These are phyloP conservation scores for Tetropium fuscum DNA, from an alignment of 2,888 invertebrate genomes.

Conservation along the genomic window DNA sequence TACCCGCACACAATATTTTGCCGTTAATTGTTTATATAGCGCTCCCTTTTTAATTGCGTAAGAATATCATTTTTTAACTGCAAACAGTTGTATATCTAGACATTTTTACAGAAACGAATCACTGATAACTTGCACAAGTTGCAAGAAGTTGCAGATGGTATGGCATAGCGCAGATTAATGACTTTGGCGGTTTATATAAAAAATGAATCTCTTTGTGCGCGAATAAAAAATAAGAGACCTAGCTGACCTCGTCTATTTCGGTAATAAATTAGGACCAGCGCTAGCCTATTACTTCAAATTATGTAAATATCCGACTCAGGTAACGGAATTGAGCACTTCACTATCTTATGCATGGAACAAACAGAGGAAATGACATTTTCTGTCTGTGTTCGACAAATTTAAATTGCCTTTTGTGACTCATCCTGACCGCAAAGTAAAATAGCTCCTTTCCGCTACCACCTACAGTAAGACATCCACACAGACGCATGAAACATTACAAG, in stretches of 20 bases:
- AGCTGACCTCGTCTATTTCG: neutral
- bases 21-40: too few relatives aligned
- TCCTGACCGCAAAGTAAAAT: conserved; percentile 1
- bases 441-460: conserved; percentile 10
- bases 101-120: too few relatives aligned
- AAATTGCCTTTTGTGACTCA: conserved; percentile 23
- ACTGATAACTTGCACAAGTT: too few relatives aligned
- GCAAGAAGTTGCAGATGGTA: too few relatives aligned
- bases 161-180: too few relatives aligned
- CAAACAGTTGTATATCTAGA: too few relatives aligned
- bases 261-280: conserved; percentile 5
- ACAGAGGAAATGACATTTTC: conserved; percentile 24
- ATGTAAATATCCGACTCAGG: conserved; percentile 1
- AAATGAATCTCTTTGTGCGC: too few relatives aligned
- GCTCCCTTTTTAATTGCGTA: too few relatives aligned
- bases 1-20: too few relatives aligned
- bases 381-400: conserved; percentile 24
- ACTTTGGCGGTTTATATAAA: too few relatives aligned
- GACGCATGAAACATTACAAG: conserved; percentile 5
- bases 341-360: conserved; percentile 19
- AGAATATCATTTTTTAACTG: too few relatives aligned
- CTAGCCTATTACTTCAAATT: conserved; percentile 17
- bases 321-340: conserved; percentile 25
- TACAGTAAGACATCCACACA: neutral
- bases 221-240: too few relatives aligned